Evolutionary conservation across 2,797 vertebrate species (phyloP).

Genomic region (Pangasius djambal): DNA sequence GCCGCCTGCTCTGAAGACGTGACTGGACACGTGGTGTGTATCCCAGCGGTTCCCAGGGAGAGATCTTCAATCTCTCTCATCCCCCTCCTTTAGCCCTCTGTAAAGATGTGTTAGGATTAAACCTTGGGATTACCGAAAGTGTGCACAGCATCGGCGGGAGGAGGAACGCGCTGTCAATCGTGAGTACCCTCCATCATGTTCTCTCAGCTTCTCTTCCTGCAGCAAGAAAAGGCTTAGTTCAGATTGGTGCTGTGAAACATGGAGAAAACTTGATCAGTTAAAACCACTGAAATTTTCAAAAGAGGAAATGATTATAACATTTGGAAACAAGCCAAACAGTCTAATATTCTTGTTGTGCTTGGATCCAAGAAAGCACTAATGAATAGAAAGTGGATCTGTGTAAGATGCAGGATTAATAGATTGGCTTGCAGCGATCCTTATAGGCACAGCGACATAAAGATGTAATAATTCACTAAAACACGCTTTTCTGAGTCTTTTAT

Average conservation of each 20-base stretch:
- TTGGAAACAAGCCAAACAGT: background rate
- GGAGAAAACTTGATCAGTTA: background rate
- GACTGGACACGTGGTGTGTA: conserved; percentile 61
- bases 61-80: conserved; percentile 34
- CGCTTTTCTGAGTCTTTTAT: background rate
- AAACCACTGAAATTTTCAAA: background rate
- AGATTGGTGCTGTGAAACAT: background rate
- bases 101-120: conserved; percentile 58
- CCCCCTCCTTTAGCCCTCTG: conserved; percentile 48
- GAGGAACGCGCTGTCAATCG: conserved; percentile 61
- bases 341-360: conserved; percentile 21
- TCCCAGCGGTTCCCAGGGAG: conserved; percentile 50
- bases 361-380: background rate
- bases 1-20: conserved; percentile 67
- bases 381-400: conserved; percentile 1
- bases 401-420: conserved; percentile 15
- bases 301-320: conserved; percentile 8
- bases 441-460: conserved; percentile 11
- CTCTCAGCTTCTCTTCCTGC: conserved; percentile 20
- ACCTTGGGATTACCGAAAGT: conserved; percentile 46
- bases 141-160: conserved; percentile 44
- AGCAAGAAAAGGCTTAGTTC: conserved; percentile 32
- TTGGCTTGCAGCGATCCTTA: background rate
- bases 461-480: background rate
- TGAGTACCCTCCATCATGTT: conserved; percentile 68